These are phyloP conservation scores for Microtus richardsoni DNA, from an alignment of 2,113 vertebrate genomes.

Conservation along the genomic window DNA sequence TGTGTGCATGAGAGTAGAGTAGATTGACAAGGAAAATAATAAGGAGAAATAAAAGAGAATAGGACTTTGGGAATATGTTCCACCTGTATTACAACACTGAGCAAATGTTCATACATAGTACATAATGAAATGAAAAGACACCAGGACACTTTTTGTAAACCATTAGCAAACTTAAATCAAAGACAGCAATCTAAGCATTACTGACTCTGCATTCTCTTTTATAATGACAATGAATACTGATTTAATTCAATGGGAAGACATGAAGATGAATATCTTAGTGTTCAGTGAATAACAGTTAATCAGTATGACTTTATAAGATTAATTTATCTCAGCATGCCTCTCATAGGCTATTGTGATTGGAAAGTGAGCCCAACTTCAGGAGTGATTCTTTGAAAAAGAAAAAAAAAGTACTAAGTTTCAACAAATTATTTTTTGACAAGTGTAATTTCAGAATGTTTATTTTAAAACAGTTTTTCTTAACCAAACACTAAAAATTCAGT, in stretches of 20 bases:
- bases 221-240: neutral
- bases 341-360: neutral
- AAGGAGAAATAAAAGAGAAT: too few relatives aligned
- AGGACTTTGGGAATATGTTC: too few relatives aligned
- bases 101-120: neutral
- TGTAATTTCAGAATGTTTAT: constrained; percentile 20
- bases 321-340: neutral
- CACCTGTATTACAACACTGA: too few relatives aligned
- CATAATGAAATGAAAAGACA: neutral
- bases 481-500: neutral
- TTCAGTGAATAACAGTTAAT: neutral
- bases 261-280: neutral
- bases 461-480: neutral
- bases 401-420: neutral
- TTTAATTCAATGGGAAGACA: neutral
- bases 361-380: neutral
- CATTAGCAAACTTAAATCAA: neutral
- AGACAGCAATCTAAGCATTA: neutral
- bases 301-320: neutral
- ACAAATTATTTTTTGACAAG: neutral
- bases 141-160: neutral
- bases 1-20: too few relatives aligned
- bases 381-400: neutral
- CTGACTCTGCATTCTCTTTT: neutral
- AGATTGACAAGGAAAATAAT: neutral